A percentile compares a stretch with the other conserved stretches of the same genome.
Evolutionary conservation across 2,888 invertebrate genomes (phyloP).

Genomic region (Philereme vetulata): DNA sequence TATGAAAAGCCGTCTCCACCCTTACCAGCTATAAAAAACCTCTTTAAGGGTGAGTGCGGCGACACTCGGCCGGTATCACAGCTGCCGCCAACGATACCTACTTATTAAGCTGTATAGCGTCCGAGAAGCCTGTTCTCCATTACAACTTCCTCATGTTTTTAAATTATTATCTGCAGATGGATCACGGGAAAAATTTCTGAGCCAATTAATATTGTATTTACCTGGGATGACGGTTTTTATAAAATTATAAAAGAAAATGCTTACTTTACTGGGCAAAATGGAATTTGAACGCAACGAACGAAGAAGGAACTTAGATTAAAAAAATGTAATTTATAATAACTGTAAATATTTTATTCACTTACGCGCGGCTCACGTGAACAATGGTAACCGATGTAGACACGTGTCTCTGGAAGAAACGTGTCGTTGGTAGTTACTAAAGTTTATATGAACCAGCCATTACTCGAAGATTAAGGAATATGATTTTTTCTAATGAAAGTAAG

Average conservation of each 20-base stretch:
- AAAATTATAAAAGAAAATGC: constrained; percentile 31
- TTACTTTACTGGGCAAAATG: neutral
- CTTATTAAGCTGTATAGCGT: constrained; percentile 78
- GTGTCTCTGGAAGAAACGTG: too few species aligned
- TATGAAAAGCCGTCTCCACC: constrained; percentile 51
- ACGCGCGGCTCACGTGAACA: too few species aligned
- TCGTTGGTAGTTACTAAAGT: too few species aligned
- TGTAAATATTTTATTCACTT: too few species aligned
- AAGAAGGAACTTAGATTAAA: neutral
- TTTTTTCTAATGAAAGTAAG: too few species aligned
- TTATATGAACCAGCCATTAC: too few species aligned
- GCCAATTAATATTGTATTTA: constrained; percentile 54
- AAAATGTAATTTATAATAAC: too few species aligned
- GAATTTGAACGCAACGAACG: too few species aligned
- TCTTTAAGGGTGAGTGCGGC: constrained; percentile 76
- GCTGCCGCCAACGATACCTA: constrained; percentile 81
- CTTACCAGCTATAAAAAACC: constrained; percentile 47
- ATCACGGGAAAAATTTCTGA: constrained; percentile 53
- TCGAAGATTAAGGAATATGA: too few species aligned
- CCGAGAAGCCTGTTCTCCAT: constrained; percentile 56
- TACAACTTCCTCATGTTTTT: constrained; percentile 75
- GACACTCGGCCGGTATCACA: constrained; percentile 80
- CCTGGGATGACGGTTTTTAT: constrained; percentile 35
- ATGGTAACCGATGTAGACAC: too few species aligned
- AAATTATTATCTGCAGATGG: constrained; percentile 73